Conservation (phyloP, 2,888 invertebrate genomes). For the Eudemis profundana region DNA sequence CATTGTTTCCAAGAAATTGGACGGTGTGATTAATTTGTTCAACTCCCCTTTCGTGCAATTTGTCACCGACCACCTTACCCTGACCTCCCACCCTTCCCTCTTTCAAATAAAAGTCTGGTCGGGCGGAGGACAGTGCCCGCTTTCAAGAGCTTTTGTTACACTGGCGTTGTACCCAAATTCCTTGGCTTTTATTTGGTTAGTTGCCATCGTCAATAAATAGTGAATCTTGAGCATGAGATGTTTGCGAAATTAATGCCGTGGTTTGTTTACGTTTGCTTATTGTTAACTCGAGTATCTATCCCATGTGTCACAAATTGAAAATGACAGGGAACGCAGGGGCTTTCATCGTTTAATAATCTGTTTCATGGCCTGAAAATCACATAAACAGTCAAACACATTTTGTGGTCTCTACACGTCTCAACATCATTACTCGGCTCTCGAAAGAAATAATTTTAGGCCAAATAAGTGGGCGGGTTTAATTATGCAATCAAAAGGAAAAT, state of each 20-base stretch:
- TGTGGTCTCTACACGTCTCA: no score
- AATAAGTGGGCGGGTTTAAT: no score
- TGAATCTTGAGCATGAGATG: conserved; percentile 61
- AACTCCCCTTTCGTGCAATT: conserved; percentile 77
- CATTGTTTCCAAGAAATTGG: conserved; percentile 83
- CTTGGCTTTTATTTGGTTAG: conserved; percentile 72
- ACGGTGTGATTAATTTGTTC: conserved; percentile 80
- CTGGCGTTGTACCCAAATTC: conserved; percentile 61
- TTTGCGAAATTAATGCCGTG: conserved; percentile 64
- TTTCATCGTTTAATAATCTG: conserved; percentile 11
- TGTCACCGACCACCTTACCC: conserved; percentile 64
- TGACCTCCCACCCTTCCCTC: conserved; percentile 52
- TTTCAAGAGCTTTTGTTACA: conserved; percentile 50
- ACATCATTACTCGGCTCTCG: no score
- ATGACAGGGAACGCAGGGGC: background rate
- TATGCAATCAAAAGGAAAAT: no score
- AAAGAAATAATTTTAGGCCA: no score
- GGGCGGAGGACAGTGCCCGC: conserved; percentile 33
- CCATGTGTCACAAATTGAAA: conserved; percentile 6
- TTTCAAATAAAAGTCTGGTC: conserved; percentile 25
- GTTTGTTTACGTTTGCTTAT: conserved; percentile 56
- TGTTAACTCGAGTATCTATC: conserved; percentile 24
- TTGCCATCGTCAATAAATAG: conserved; percentile 77
- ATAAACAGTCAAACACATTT: no score
- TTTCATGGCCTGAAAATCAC: background rate